Percentiles rank a stretch among this genome's conserved stretches.
Evolutionary conservation across 2,888 invertebrate species (phyloP).

Genomic region (Brenthis daphne): DNA sequence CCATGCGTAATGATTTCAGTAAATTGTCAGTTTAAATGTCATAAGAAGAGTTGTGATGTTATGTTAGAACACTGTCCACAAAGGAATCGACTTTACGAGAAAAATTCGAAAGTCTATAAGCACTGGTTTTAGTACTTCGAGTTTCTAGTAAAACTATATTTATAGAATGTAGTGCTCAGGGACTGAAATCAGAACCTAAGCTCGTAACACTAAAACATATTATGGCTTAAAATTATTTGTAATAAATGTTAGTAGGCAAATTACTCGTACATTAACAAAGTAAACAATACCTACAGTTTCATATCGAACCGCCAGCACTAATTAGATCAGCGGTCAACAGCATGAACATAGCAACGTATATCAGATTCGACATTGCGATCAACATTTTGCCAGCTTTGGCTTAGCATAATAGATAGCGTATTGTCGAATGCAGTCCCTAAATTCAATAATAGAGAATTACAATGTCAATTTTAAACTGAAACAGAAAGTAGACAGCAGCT

Average conservation of each 20-base stretch:
- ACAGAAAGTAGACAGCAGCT: too few relatives aligned
- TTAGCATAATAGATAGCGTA: not conserved
- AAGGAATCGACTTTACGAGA: too few relatives aligned
- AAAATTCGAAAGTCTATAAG: too few relatives aligned
- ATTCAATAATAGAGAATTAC: conserved; percentile 12
- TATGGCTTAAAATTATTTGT: conserved; percentile 1
- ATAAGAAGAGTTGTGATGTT: too few relatives aligned
- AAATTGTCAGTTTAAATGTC: too few relatives aligned
- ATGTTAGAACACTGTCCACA: too few relatives aligned
- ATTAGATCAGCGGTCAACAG: conserved; percentile 43
- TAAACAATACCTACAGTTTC: conserved; percentile 24
- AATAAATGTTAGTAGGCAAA: conserved; percentile 16
- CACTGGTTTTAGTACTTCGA: too few relatives aligned
- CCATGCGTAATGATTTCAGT: too few relatives aligned
- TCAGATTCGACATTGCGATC: conserved; percentile 13
- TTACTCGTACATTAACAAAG: conserved; percentile 7
- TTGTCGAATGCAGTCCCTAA: not conserved
- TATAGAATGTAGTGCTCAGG: too few relatives aligned
- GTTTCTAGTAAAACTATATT: too few relatives aligned
- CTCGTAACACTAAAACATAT: not conserved
- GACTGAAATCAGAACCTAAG: too few relatives aligned
- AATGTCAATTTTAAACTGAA: conserved; percentile 7
- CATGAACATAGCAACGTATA: conserved; percentile 25
- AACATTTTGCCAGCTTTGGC: not conserved
- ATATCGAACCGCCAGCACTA: conserved; percentile 36